A percentile compares a stretch with the other conserved stretches of the same genome.
Evolutionary conservation across 2,888 invertebrate genomes (phyloP).

Genomic region (Laothoe populi): DNA sequence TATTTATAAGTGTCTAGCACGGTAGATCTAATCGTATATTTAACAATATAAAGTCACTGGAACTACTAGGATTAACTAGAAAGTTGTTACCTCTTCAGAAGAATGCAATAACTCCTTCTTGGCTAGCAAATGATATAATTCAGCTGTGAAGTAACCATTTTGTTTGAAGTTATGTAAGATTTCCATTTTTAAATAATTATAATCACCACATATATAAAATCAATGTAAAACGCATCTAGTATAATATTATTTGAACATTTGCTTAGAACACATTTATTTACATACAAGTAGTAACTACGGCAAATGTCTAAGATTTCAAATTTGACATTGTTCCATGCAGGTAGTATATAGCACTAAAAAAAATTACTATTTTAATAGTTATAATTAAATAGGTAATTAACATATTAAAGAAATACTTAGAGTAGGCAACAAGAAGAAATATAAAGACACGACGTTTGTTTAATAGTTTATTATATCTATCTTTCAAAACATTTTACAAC

Average conservation of each 20-base stretch:
- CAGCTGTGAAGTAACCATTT: conserved; percentile 75
- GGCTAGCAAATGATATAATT: conserved; percentile 69
- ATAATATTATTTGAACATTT: conserved; percentile 30
- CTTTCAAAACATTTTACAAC: too few relatives aligned
- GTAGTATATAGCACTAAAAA: neutral
- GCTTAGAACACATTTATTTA: conserved; percentile 44
- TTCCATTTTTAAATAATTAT: conserved; percentile 57
- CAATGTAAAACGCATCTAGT: conserved; percentile 34
- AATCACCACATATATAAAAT: conserved; percentile 34
- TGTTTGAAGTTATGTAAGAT: conserved; percentile 71
- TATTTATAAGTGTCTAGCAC: too few relatives aligned
- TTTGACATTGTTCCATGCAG: conserved; percentile 22
- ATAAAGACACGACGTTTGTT: too few relatives aligned
- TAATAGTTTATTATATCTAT: too few relatives aligned
- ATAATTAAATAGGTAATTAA: neutral
- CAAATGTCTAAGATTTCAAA: conserved; percentile 14
- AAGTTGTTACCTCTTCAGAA: conserved; percentile 56
- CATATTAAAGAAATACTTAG: too few relatives aligned
- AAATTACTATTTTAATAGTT: neutral
- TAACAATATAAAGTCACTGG: too few relatives aligned
- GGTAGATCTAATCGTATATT: neutral
- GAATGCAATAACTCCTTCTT: conserved; percentile 60
- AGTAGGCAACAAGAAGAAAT: too few relatives aligned
- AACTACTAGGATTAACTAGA: too few relatives aligned
- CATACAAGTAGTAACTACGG: conserved; percentile 46